A percentile compares a stretch with the other conserved stretches of the same genome.
These are phyloP conservation scores for Dryococelus australis DNA, from an alignment of 2,888 invertebrate genomes.

Conservation along the genomic window DNA sequence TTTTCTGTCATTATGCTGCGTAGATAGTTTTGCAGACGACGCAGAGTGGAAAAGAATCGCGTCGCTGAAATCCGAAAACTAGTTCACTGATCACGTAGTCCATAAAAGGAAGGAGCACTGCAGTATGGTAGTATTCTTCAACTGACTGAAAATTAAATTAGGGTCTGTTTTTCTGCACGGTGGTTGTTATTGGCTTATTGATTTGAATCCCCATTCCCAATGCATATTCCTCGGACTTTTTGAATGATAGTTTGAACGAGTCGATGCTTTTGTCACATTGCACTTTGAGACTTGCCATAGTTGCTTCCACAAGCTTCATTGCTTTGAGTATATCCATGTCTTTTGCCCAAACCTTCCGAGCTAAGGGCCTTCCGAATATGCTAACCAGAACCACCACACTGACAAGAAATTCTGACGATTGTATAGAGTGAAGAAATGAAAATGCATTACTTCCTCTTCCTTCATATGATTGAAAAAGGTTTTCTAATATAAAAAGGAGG, in stretches of 20 bases:
- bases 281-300: not conserved
- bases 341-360: not conserved
- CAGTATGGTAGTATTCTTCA: slow-evolving; percentile 17
- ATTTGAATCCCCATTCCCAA: not conserved
- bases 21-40: not conserved
- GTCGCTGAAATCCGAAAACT: not conserved
- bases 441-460: slow-evolving; percentile 25
- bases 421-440: slow-evolving; percentile 18
- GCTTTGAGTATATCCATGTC: not conserved
- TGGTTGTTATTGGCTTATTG: not conserved
- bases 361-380: not conserved
- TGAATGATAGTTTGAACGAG: not conserved
- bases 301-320: not conserved
- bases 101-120: not conserved
- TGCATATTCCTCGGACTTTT: not conserved
- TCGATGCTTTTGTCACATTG: not conserved
- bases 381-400: slow-evolving; percentile 16
- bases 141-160: not conserved
- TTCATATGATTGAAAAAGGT: not conserved
- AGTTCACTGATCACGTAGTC: not conserved
- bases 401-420: too few species aligned
- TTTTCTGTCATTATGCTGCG: not conserved
- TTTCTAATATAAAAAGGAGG: not conserved
- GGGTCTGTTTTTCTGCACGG: not conserved
- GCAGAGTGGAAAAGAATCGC: not conserved